Percentiles rank a stretch among this genome's conserved stretches.
Evolutionary conservation across 2,888 invertebrate genomes (phyloP).

Genomic region (Hoplodrina blanda): DNA sequence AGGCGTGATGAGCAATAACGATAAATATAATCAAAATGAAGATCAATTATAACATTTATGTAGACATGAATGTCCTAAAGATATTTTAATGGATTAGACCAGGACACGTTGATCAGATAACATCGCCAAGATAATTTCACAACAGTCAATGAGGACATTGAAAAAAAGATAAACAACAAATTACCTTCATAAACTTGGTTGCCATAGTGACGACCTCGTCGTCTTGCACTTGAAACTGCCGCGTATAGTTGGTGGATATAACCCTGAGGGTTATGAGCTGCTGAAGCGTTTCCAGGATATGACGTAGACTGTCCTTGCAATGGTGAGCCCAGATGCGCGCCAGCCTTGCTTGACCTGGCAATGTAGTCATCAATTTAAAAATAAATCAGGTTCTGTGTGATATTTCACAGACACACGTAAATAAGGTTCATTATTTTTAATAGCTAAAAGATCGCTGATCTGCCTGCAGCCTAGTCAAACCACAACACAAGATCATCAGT

Average conservation of each 20-base stretch:
- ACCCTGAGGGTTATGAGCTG: slow-evolving; percentile 97
- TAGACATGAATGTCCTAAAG: not conserved
- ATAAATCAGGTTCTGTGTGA: not conserved
- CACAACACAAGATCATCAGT: too few relatives aligned
- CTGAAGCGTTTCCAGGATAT: slow-evolving; percentile 94
- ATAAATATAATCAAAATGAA: not conserved
- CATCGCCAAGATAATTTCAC: not conserved
- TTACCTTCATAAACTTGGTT: slow-evolving; percentile 96
- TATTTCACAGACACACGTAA: not conserved
- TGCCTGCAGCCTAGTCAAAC: too few relatives aligned
- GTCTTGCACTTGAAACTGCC: slow-evolving; percentile 95
- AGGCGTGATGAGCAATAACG: too few relatives aligned
- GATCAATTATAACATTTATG: not conserved
- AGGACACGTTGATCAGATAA: not conserved
- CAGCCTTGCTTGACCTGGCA: slow-evolving; percentile 93
- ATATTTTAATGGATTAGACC: not conserved
- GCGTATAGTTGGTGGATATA: slow-evolving; percentile 93
- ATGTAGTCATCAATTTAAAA: not conserved
- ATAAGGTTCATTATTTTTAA: not conserved
- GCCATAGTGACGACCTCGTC: slow-evolving; percentile 96
- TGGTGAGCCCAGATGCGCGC: slow-evolving; percentile 95
- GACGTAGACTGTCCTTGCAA: slow-evolving; percentile 92
- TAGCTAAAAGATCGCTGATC: too few relatives aligned
- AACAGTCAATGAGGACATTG: not conserved
- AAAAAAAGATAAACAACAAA: not conserved